These are phyloP conservation scores for Myotis planiceps DNA, from an alignment of 2,797 vertebrate species.

Conservation along the genomic window DNA sequence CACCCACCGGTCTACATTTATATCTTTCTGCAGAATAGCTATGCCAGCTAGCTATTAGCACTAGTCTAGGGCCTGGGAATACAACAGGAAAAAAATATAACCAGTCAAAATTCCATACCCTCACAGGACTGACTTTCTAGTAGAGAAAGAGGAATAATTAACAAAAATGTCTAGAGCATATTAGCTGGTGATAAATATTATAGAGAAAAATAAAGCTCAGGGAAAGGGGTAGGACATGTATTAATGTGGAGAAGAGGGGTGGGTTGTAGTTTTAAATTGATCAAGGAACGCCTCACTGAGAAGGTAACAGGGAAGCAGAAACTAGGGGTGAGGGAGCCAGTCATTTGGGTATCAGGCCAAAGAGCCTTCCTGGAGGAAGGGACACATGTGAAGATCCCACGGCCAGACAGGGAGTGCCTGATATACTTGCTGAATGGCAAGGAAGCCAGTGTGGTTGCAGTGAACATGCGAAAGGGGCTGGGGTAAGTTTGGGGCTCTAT, in stretches of 20 bases:
- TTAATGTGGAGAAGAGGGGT: background rate
- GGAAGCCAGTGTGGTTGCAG: background rate
- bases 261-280: background rate
- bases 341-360: background rate
- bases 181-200: background rate
- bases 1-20: background rate
- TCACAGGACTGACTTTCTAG: background rate
- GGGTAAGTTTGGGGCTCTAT: background rate
- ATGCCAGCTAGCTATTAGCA: background rate
- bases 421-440: background rate
- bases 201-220: background rate
- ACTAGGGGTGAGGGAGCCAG: background rate
- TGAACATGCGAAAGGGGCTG: background rate
- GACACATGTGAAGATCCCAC: background rate
- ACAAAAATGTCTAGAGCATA: background rate
- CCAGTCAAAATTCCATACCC: background rate
- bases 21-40: background rate
- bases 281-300: background rate
- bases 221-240: background rate
- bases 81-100: background rate
- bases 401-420: no score
- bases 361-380: background rate
- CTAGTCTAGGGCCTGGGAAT: background rate
- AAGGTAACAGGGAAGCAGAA: background rate
- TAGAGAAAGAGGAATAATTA: background rate